Evolutionary conservation across 2,797 vertebrate genomes (phyloP).

Genomic region (Sebastes iracundus): DNA sequence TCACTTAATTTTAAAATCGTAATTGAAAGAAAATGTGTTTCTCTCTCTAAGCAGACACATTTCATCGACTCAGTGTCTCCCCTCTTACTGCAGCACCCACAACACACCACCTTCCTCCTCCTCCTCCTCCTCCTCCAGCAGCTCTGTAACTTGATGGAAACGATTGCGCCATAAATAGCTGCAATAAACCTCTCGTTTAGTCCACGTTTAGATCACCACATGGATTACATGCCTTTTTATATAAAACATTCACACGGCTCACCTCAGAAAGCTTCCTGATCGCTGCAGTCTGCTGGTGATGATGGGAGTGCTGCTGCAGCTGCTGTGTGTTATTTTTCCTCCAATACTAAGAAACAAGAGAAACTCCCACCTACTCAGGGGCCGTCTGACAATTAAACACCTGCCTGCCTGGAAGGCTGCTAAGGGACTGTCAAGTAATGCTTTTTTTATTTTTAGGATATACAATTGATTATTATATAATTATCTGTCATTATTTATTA

Average conservation of each 20-base stretch:
- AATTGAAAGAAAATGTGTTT: not conserved
- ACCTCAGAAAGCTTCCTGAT: constrained; percentile 71
- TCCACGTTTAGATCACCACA: not conserved
- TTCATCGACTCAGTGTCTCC: not conserved
- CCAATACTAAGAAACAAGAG: constrained; percentile 80
- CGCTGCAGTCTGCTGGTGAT: constrained; percentile 62
- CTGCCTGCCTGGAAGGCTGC: constrained; percentile 16
- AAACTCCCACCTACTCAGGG: constrained; percentile 82
- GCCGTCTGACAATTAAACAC: constrained; percentile 77
- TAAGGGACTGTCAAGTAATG: constrained; percentile 58
- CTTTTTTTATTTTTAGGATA: not conserved
- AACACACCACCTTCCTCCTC: constrained; percentile 67
- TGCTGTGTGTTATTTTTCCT: constrained; percentile 28
- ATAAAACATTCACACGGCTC: constrained; percentile 53
- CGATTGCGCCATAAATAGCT: constrained; percentile 54
- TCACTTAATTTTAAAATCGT: not conserved
- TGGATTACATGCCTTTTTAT: not conserved
- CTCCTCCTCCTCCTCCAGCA: constrained; percentile 19
- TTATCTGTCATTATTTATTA: not conserved
- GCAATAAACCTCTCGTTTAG: not conserved
- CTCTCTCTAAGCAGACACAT: not conserved
- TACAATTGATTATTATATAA: not conserved
- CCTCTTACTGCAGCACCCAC: constrained; percentile 57
- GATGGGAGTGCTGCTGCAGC: constrained; percentile 61
- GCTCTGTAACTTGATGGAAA: constrained; percentile 72